These are phyloP conservation scores for Tamandua tetradactyla DNA, from an alignment of 2,797 vertebrate species.

Conservation along the genomic window DNA sequence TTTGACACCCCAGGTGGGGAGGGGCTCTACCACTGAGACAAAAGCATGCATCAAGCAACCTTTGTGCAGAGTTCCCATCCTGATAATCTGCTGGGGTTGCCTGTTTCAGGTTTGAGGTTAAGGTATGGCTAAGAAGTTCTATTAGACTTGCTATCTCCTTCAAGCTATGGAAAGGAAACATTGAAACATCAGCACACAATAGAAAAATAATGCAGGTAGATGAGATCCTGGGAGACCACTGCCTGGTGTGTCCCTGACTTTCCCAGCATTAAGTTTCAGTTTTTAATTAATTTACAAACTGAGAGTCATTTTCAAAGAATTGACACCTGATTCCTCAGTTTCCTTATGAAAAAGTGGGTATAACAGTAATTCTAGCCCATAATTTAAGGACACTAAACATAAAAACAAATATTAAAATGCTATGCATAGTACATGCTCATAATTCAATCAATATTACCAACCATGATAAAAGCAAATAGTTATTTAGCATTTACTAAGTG, in stretches of 20 bases:
- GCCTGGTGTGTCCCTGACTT: too few relatives aligned
- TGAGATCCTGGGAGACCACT: too few relatives aligned
- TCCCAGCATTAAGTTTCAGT: not conserved
- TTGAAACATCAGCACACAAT: too few relatives aligned
- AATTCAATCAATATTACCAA: not conserved
- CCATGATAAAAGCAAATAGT: not conserved
- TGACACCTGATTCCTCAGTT: not conserved
- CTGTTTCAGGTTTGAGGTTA: too few relatives aligned
- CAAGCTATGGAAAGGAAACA: too few relatives aligned
- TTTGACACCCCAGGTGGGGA: too few relatives aligned
- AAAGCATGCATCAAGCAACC: too few relatives aligned
- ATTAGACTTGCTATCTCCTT: too few relatives aligned
- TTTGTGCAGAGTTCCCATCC: too few relatives aligned
- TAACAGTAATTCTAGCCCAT: not conserved
- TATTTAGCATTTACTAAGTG: not conserved
- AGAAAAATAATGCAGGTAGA: not conserved
- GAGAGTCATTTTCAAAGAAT: not conserved
- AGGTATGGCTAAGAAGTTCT: too few relatives aligned
- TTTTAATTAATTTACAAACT: not conserved
- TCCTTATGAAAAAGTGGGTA: not conserved
- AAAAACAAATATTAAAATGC: not conserved
- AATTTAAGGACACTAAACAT: not conserved
- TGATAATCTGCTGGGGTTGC: too few relatives aligned
- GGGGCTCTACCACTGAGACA: too few relatives aligned
- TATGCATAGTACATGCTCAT: not conserved